Evolutionary conservation across 2,113 vertebrate genomes (phyloP).

Genomic region (Megaceryle maxima): DNA sequence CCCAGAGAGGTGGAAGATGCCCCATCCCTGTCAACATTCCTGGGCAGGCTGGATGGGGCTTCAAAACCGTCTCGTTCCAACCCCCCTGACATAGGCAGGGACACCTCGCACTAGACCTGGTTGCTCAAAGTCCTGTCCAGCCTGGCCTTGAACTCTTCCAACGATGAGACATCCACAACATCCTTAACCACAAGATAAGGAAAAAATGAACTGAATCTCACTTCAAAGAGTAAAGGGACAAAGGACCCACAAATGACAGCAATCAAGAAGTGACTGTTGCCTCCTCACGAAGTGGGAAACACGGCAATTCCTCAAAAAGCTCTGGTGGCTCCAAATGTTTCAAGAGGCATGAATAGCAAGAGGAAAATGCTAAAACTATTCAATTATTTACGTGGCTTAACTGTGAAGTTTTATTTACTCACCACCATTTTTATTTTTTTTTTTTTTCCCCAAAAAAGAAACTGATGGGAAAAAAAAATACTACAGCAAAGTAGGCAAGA

Average conservation of each 20-base stretch:
- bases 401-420: background rate
- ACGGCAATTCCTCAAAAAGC: background rate
- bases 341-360: background rate
- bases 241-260: background rate
- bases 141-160: background rate
- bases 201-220: background rate
- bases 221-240: background rate
- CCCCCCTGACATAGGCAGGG: background rate
- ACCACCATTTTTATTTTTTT: background rate
- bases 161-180: background rate
- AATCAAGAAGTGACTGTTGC: background rate
- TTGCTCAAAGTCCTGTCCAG: background rate
- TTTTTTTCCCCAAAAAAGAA: background rate
- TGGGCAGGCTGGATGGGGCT: too few species aligned
- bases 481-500: background rate
- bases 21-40: too few species aligned
- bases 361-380: background rate
- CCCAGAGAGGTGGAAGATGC: too few species aligned
- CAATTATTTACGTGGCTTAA: background rate
- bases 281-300: background rate
- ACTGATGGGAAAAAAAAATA: background rate
- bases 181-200: background rate
- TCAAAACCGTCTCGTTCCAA: too few species aligned
- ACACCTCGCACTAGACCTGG: background rate
- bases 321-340: background rate